Evolutionary conservation across 2,113 vertebrate genomes (phyloP), one percentile per base, ranked within the genome.

Genomic region (Lepus timidus): DNA sequence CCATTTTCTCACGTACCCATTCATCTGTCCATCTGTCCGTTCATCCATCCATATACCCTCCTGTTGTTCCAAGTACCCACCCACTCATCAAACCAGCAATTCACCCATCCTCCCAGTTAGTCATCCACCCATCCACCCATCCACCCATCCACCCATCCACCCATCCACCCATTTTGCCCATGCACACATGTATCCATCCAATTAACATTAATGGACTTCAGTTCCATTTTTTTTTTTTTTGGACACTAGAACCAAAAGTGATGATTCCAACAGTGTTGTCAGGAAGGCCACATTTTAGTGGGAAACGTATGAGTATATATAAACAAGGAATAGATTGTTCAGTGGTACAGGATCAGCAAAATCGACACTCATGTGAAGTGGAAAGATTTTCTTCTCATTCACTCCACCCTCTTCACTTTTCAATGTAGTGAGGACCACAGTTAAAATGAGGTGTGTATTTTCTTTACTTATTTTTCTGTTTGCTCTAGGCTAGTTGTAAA

Each of bases 371-470:
- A 19, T 17, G 14, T 49, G 33, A 79, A 39, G 29, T 13, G 22
- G 31, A 22, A 19, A 74, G 31, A 8, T 12, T 1, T 33, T 80
- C 5, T 88, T 61, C 25, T 68, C 11, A 27, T 36, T 71, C 19
- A 9, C 2, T 8, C 6, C 3, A 3, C 4, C 23, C 36, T 65
- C 1, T 20, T 36, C 39, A 39, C 33, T 29, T 44, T 76, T 61
- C 62, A 64, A 27, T 25, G 2, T 4, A 2, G 1, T 22, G 1
- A 52, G 17, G 33, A 44, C 52, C 22, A 8, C 29, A 36, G 0
- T 70, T 68, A 36, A 29, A 55, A 14, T 23, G 4, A 23, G 12
- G 5, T 9, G 3, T 78, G 39, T 4, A 2, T 67, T 71, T 90
- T 64, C 62, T 78, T 55, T 6, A 6, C 17, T 58, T 81, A 39